A percentile compares a stretch with the other conserved stretches of the same genome.
Conservation (phyloP, 2,113 vertebrate species). For the Thomomys bottae region DNA sequence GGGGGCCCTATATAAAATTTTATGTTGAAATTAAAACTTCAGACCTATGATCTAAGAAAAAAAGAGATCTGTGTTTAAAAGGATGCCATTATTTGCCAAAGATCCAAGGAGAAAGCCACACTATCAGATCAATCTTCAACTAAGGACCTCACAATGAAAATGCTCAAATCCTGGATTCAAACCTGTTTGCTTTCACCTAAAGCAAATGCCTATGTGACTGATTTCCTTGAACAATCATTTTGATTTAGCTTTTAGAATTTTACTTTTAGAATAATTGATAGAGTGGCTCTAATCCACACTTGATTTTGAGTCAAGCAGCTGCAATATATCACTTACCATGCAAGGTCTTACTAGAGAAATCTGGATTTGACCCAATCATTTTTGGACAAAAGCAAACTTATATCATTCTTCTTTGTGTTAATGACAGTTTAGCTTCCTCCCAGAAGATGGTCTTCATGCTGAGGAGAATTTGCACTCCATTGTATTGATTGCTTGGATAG, state of each 20-base stretch:
- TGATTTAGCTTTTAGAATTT: not conserved
- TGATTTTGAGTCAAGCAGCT: slow-evolving; percentile 33
- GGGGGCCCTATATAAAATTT: no score
- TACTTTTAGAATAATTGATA: slow-evolving; percentile 40
- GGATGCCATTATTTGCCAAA: not conserved
- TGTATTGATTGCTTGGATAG: slow-evolving; percentile 57
- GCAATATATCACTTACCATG: slow-evolving; percentile 41
- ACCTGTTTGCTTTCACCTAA: slow-evolving; percentile 5
- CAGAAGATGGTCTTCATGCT: slow-evolving; percentile 59
- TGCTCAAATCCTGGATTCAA: not conserved
- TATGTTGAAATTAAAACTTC: no score
- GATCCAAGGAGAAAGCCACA: not conserved
- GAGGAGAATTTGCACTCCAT: slow-evolving; percentile 53
- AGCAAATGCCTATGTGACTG: not conserved
- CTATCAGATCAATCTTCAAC: not conserved
- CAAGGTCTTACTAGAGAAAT: slow-evolving; percentile 56
- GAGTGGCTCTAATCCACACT: slow-evolving; percentile 25
- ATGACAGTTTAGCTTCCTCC: slow-evolving; percentile 24
- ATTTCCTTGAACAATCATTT: slow-evolving; percentile 43
- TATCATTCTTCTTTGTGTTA: slow-evolving; percentile 52
- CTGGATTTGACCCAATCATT: slow-evolving; percentile 53
- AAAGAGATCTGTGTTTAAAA: slow-evolving; percentile 47
- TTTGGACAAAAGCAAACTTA: slow-evolving; percentile 60
- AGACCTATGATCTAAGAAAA: no score
- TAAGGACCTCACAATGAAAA: slow-evolving; percentile 26